Evolutionary conservation across 2,888 invertebrate species (phyloP), one percentile per base, ranked within the genome.

Genomic region (Allophyes oxyacanthae): DNA sequence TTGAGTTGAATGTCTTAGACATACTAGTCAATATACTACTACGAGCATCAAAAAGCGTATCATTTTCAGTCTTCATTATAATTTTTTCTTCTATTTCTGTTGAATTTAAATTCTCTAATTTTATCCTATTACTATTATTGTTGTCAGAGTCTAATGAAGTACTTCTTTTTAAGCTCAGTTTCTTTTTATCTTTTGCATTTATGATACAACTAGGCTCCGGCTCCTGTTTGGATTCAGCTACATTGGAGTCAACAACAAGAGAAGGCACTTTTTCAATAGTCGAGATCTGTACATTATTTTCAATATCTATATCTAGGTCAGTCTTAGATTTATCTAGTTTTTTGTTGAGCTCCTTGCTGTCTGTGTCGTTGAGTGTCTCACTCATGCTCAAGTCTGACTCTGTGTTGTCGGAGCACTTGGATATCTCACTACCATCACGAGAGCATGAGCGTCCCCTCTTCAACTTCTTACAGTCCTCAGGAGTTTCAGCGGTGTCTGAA

Each of bases 381-480:
- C 94, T 95, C 82, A 95, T 92, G 84, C 95, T 95, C 74, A 95
- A 86, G 79, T 96, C 95, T n/a, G 95, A 95, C 83, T 95, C 95
- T 14, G 94, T 94, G 75, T 92, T 85, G 77, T 95, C 95, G 51
- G 95, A 95, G 78, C 95, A 90, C 83, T 95, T 95, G 38, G 95
- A 95, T 75, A 95, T 88, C 85, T 95, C 95, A 81, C 95, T 95
- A 57, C 95, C 95, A 68, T 95, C 95, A 49, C 94, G 83, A 33
- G 94, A 94, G 77, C 90, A 92, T 61, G 94, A 94, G 57, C 94
- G 88, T 37, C 93, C 91, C 57, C 94, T 83, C 75, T 94, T 94
- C 38, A 85, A 65, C 75, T 93, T 94, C 67, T 92, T 93, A 57
- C 86, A 82, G 37, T 94, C 92, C 63, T 94, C 94, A 50, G 82